Evolutionary conservation across 23 tunicate species (phyloP), one percentile per base, ranked within the genome.

Genomic region (Styela clava): DNA sequence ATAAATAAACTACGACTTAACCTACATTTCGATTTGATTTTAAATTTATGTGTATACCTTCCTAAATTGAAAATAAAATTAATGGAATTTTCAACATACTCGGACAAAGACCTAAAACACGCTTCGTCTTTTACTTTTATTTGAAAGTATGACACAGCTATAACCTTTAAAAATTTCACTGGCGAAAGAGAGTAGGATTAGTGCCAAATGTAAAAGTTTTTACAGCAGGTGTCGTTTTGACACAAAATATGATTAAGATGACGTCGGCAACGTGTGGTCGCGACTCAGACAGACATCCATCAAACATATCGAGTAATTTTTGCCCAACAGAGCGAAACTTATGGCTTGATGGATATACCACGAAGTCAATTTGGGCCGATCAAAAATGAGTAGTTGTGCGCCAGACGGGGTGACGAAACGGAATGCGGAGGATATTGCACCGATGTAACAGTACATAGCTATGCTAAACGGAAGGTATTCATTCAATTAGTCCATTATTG

Each of bases 201-300:
- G 56, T 12, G 56, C 56, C 56, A 44, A 44, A 44, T 44, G 56
- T 44, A 44, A 44, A 44, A 44, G 56, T 44, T 44, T 44, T 44
- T 44, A 12, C 7, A 44, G 35, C 77, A 71, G 77, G 77, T 71
- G 77, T 71, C 77, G 34, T 21, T 71, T 18, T 71, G 77, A 71
- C 77, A 71, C 29, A 71, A 65, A 71, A 71, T 34, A 71, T 71
- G 77, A 71, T 71, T 30, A 26, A 71, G 32, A 28, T 71, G 77
- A 71, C 34, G 34, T 71, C 77, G 34, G 77, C 35, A 71, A 71
- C 77, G 77, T 71, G 77, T 71, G 77, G 77, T 71, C 77, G 77
- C 35, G 24, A 71, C 37, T 27, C 34, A 32, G 23, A 71, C 34
- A 21, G 37, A 35, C 77, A 71, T 71, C 77, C 35, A 71, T 71